Evolutionary conservation across 2,113 vertebrate genomes (phyloP), one percentile per base, ranked within the genome.

Genomic region (Anoplopoma fimbria): DNA sequence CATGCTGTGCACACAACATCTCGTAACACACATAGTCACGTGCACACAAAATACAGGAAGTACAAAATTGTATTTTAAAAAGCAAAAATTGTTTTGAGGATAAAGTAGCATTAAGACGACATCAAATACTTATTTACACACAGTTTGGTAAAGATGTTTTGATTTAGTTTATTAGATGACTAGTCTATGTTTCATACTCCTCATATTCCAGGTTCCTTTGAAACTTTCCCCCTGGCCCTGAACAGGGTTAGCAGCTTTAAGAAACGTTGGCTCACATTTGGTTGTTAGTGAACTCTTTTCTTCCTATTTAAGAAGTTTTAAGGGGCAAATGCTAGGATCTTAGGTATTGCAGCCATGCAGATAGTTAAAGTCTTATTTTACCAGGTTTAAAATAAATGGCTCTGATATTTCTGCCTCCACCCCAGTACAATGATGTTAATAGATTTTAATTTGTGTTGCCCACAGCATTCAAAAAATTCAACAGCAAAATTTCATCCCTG

Each of bases 1-100:
- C 29, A 69, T 27, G 40, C 27, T 82, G 55, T 77, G 65, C 29
- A 67, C 55, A 72, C 15, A 34, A 69, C 31, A 47, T 71, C 25
- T 42, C 6, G 17, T 14, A 7, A 72, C 21, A 29, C 29, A 27
- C 47, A 57, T 19, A 55, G 19, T 64, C 58, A 38, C 14, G 10
- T 25, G 14, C n/a, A 51, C 25, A 36, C 42, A 55, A 31, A 72
- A 34, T 42, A 68, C 14, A 72, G 53, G 51, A 77, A 40, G 36
- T 23, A 21, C 36, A 53, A 21, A 51, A 13, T 47, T 17, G 0
- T 33, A 55, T 23, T 23, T 67, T 2, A n/a, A n/a, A n/a, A n/a
- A n/a, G n/a, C n/a, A n/a, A n/a, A n/a, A n/a, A n/a, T 57, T 23
- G 1, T 14, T 62, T 62, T 49, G 19, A 31, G 23, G n/a, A 13